Base-by-base conservation (phyloP, 2,888 invertebrate species). In the Arge pagana region DNA sequence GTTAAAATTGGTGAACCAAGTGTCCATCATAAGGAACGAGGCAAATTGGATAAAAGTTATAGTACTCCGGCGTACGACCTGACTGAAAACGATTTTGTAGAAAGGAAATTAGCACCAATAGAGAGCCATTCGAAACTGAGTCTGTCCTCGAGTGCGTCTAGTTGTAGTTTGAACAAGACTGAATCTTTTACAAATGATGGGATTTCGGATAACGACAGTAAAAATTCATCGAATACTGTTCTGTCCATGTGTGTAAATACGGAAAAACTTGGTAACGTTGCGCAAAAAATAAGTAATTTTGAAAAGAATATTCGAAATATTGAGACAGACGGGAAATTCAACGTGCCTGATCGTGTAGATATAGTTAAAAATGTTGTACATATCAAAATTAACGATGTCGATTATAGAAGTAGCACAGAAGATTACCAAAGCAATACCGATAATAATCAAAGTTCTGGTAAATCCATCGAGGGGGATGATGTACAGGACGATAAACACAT, bases 21-120 rank as follows among this genome's bases (percentile, higher is more conserved):
- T 48, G 55, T 43, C 42, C 52, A 57, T 21, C 59, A 63, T 26
- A 72, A 72, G 50, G 76, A 76, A 37, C 72, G 82, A 23, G 86
- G 85, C 1, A 82, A 83, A 57, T 77, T 90, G 43, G 90, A 91
- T 77, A 90, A 91, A 77, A 87, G 87, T 64, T 85, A 88, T 72
- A 90, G 90, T 60, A 89, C 90, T n/a, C 90, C 90, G 2, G 88
- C 89, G 0, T 90, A 90, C 74, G 89, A 89, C 74, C 80, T 81
- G 39, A 81, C 77, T 50, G 79, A 81, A 43, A 57, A 64, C 7
- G 68, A 55, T 30, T 53, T 64, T 24, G 63, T 61, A 28, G 65
- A 63, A 36, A 23, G 63, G 16, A 58, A 59, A 30, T 56, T 61
- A 19, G 68, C 56, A 13, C 55, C 43, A 48, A 50, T 53, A n/a